Conservation (phyloP, 53 echinoderm and acorn worm genomes). For the Antedon mediterranea region DNA sequence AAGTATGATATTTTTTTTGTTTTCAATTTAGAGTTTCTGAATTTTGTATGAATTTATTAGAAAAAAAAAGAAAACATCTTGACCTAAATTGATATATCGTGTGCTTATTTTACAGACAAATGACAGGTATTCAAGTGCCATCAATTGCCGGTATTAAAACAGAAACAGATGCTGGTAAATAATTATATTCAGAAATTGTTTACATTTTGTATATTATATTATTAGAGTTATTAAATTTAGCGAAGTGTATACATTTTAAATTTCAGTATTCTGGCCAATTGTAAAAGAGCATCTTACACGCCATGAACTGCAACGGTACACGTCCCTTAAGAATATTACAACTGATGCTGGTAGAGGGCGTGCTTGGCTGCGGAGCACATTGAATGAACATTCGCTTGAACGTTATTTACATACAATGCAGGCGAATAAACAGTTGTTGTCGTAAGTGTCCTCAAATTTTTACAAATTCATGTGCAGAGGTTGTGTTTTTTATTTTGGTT, state of each 20-base stretch:
- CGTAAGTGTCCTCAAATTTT: slow-evolving; percentile 18
- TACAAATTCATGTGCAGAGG: too few relatives aligned
- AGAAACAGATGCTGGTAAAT: slow-evolving; percentile 46
- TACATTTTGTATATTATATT: too few relatives aligned
- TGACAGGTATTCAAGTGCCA: slow-evolving; percentile 54
- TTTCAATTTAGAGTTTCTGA: too few relatives aligned
- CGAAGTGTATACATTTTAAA: too few relatives aligned
- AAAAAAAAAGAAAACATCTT: too few relatives aligned
- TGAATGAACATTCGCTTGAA: slow-evolving; percentile 89
- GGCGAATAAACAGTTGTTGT: slow-evolving; percentile 27
- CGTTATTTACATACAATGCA: slow-evolving; percentile 72
- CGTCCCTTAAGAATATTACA: slow-evolving; percentile 59
- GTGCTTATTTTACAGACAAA: slow-evolving; percentile 39
- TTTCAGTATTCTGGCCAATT: slow-evolving; percentile 64
- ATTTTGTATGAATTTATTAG: too few relatives aligned
- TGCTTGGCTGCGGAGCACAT: slow-evolving; percentile 78
- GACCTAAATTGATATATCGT: neutral
- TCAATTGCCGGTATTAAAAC: slow-evolving; percentile 47
- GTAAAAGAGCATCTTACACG: slow-evolving; percentile 66
- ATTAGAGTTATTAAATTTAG: too few relatives aligned
- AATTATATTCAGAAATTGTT: neutral
- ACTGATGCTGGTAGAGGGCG: slow-evolving; percentile 77
- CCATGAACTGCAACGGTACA: slow-evolving; percentile 80
- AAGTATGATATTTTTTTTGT: slow-evolving; percentile 70
- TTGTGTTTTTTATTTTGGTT: too few relatives aligned